A percentile compares a stretch with the other conserved stretches of the same genome.
phyloP scores from a whole-genome alignment of 2,797 vertebrate genomes.

The Leucoraja ocellata region DNA sequence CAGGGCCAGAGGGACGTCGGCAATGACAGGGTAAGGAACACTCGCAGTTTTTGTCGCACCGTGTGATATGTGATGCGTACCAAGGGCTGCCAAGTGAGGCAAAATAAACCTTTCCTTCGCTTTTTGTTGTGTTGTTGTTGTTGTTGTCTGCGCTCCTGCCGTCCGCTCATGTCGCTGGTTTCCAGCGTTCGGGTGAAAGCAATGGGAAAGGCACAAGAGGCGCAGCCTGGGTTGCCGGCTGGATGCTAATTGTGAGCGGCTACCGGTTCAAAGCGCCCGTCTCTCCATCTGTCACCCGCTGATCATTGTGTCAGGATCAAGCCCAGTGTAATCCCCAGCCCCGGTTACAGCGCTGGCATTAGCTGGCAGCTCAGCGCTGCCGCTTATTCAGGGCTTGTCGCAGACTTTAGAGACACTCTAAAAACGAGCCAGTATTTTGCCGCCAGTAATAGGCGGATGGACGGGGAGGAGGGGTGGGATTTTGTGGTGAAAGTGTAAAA shows the following conservation, averaged over 20 bases:
- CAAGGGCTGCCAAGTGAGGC: neutral
- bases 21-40: slow-evolving; percentile 27
- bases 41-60: neutral
- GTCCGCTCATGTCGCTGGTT: neutral
- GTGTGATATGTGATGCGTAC: too few species aligned
- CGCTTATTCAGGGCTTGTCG: neutral
- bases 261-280: neutral
- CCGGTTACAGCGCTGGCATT: neutral
- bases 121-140: neutral
- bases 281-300: neutral
- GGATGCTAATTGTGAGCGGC: too few species aligned
- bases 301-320: neutral
- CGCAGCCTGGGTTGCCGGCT: neutral
- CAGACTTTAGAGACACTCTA: neutral
- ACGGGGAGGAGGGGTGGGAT: neutral
- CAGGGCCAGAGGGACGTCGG: neutral
- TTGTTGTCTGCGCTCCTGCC: neutral
- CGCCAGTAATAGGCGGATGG: neutral
- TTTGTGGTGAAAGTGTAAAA: too few species aligned
- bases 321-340: neutral
- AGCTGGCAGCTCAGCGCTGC: neutral
- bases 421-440: neutral
- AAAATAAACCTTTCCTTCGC: neutral
- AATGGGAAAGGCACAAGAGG: neutral
- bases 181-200: neutral